phyloP scores from a whole-genome alignment of 2,888 invertebrate genomes.

The Drosophila mayaguana region DNA sequence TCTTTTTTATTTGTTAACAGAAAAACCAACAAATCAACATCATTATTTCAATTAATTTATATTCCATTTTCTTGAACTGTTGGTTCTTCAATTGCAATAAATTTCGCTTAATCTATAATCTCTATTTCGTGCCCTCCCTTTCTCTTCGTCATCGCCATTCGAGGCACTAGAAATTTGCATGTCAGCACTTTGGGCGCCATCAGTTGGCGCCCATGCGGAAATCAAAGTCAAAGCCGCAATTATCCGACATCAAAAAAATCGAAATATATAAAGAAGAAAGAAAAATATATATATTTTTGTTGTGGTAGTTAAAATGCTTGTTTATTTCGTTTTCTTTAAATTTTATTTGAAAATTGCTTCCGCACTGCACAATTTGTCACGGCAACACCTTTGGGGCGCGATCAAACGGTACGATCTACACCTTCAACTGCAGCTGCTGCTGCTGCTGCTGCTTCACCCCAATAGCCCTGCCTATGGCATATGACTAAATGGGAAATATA shows the following conservation, averaged over 20 bases:
- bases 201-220: conserved; percentile 71
- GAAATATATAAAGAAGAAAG: conserved; percentile 18
- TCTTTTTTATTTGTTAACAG: no score
- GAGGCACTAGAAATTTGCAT: conserved; percentile 48
- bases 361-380: conserved; percentile 74
- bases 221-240: conserved; percentile 78
- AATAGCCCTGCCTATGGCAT: conserved; percentile 29
- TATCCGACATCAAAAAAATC: conserved; percentile 50
- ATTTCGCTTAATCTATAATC: neutral
- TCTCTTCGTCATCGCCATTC: neutral
- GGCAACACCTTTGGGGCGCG: conserved; percentile 72
- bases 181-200: conserved; percentile 56
- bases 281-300: conserved; percentile 7
- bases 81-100: neutral
- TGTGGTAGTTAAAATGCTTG: conserved; percentile 56
- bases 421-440: conserved; percentile 21
- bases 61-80: neutral
- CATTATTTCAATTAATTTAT: no score
- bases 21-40: no score
- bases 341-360: conserved; percentile 64
- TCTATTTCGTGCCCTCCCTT: neutral
- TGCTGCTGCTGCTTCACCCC: conserved; percentile 6
- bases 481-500: conserved; percentile 52
- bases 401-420: conserved; percentile 42
- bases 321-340: conserved; percentile 32